phyloP scores from a whole-genome alignment of 2,113 vertebrate species.

The Rostratula benghalensis region DNA sequence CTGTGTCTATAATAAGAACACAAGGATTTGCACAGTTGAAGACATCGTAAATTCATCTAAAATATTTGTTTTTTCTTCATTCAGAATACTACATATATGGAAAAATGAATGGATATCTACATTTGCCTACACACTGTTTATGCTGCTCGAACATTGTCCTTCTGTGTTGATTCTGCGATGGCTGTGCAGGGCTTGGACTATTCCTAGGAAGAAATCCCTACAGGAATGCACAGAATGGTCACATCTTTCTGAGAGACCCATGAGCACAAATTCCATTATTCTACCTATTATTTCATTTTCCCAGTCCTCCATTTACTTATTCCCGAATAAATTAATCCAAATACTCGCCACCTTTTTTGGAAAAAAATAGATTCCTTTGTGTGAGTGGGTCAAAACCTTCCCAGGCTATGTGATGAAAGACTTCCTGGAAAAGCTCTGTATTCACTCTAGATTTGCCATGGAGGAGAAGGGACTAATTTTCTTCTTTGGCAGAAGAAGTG shows the following conservation, averaged over 20 bases:
- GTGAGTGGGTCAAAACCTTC: background rate
- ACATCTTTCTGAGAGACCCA: background rate
- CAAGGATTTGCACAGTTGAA: background rate
- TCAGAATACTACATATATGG: background rate
- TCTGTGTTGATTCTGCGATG: background rate
- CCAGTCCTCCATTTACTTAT: background rate
- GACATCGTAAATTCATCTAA: constrained; percentile 13
- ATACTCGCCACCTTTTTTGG: background rate
- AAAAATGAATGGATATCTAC: background rate
- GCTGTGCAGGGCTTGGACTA: background rate
- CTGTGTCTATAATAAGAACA: constrained; percentile 34
- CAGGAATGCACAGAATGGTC: background rate
- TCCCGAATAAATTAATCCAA: background rate
- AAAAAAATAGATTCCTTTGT: background rate
- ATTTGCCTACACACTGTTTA: background rate
- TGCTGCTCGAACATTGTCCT: background rate
- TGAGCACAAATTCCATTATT: background rate
- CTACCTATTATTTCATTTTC: background rate
- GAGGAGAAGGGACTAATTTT: background rate
- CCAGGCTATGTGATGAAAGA: background rate
- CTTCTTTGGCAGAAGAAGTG: background rate
- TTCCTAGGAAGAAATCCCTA: background rate
- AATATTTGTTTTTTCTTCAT: background rate
- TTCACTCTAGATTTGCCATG: background rate
- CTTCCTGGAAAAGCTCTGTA: background rate